A percentile compares a stretch with the other conserved stretches of the same genome.
phyloP scores from a whole-genome alignment of 2,797 vertebrate genomes.

The Spinibarbus caldwelli region DNA sequence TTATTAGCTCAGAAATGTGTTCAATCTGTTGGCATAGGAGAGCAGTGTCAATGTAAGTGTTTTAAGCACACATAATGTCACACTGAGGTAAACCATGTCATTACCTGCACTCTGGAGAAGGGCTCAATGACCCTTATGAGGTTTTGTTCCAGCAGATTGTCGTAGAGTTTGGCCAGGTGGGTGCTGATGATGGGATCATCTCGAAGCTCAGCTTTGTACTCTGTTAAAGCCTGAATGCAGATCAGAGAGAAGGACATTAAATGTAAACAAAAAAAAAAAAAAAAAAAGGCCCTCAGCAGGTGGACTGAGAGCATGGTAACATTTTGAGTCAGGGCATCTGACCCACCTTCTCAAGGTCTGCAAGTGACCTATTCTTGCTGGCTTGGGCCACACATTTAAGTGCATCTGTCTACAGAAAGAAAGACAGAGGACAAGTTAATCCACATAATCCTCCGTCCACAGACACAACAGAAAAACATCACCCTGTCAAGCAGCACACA shows the following conservation, averaged over 20 bases:
- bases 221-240: slow-evolving; percentile 86
- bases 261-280: background rate
- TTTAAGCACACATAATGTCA: background rate
- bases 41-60: background rate
- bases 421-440: slow-evolving; percentile 17
- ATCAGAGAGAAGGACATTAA: background rate
- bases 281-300: too few relatives aligned
- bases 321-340: background rate
- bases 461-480: background rate
- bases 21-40: slow-evolving; percentile 80
- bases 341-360: slow-evolving; percentile 95
- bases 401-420: slow-evolving; percentile 87
- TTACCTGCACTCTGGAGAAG: slow-evolving; percentile 97
- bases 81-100: slow-evolving; percentile 35
- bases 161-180: slow-evolving; percentile 92
- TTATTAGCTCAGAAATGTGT: slow-evolving; percentile 96
- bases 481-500: background rate
- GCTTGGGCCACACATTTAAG: slow-evolving; percentile 94
- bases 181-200: slow-evolving; percentile 97
- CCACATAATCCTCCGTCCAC: background rate
- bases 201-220: slow-evolving; percentile 93
- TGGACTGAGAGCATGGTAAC: background rate
- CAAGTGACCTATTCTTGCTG: slow-evolving; percentile 96
- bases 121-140: slow-evolving; percentile 97
- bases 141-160: slow-evolving; percentile 97